Evolutionary conservation across 2,113 vertebrate species (phyloP), one percentile per base, ranked within the genome.

Genomic region (Lepidothrix coronata): DNA sequence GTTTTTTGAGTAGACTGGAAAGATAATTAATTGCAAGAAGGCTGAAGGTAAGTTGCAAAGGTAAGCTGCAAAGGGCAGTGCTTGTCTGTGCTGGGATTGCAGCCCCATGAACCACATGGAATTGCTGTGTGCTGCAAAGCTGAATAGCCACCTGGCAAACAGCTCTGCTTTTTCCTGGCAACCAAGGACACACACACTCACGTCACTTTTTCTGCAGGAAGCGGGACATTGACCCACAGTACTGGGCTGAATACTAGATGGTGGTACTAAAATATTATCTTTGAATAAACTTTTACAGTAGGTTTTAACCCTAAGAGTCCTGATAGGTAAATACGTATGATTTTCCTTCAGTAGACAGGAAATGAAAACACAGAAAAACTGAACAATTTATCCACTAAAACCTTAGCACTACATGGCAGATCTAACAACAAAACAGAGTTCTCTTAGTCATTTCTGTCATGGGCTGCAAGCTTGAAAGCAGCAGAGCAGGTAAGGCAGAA

Each of bases 111-210:
- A 23, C 39, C 5, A 4, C 54, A 14, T 1, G 10, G 51, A 73
- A 73, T 31, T 67, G 30, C 49, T 78, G 49, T 0, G 0, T 43
- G 27, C 8, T 2, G 1, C 9, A 12, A n/a, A 51, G 48, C 48
- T 65, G 21, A 76, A 44, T 1, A 61, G 35, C 24, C 27, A 30
- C 21, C 12, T 13, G 28, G 63, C 49, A 68, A 63, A 73, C 6
- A 86, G 24, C 25, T 81, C 55, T 65, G 68, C 59, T 18, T 74
- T 58, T n/a, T 62, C 49, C 67, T 61, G 39, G 59, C 12, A 41
- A 25, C 31, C 0, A 1, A 63, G 51, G n/a, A 43, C 37, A 35
- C n/a, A 8, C 11, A 24, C 12, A 3, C 5, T 22, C 9, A 1
- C 12, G 18, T 21, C 3, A 1, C 4, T 52, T 88, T 48, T 77